Conservation (phyloP, 2,888 invertebrate species). For the Gymnoscelis rufifasciata region DNA sequence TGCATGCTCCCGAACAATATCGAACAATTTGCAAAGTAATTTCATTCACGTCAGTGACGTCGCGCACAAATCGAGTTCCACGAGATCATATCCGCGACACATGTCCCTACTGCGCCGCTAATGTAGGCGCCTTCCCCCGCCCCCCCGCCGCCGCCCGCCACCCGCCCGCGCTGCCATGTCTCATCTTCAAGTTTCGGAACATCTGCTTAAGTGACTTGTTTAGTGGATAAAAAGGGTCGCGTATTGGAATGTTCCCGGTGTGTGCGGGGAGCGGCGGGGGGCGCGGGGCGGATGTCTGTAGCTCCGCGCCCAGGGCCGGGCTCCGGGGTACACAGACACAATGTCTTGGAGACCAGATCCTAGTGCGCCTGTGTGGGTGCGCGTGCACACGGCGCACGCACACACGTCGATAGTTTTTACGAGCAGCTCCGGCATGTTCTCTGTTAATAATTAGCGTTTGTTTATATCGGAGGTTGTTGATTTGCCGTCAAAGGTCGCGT, state of each 20-base stretch:
- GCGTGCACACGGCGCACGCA: not conserved
- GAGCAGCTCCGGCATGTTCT: not conserved
- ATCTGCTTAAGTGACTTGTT: not conserved
- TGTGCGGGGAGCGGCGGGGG: no score
- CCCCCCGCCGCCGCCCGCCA: not conserved
- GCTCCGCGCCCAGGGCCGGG: no score
- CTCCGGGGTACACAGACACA: no score
- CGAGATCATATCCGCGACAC: slow-evolving; percentile 8
- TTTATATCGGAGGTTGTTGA: not conserved
- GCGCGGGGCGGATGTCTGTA: no score
- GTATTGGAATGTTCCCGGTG: no score
- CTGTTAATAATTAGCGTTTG: not conserved
- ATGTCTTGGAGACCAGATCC: no score
- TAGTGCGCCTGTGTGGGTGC: no score
- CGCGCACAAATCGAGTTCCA: slow-evolving; percentile 14
- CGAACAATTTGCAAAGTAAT: slow-evolving; percentile 18
- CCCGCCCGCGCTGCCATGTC: not conserved
- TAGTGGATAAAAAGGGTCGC: not conserved
- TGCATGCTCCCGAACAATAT: slow-evolving; percentile 6
- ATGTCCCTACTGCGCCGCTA: not conserved
- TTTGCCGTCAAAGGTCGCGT: not conserved
- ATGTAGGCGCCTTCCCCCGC: not conserved
- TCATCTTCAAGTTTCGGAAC: not conserved
- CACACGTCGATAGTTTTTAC: not conserved
- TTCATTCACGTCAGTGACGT: slow-evolving; percentile 12